Conservation (phyloP, 2,888 invertebrate species). For the Drosophila pseudotalamancana region DNA sequence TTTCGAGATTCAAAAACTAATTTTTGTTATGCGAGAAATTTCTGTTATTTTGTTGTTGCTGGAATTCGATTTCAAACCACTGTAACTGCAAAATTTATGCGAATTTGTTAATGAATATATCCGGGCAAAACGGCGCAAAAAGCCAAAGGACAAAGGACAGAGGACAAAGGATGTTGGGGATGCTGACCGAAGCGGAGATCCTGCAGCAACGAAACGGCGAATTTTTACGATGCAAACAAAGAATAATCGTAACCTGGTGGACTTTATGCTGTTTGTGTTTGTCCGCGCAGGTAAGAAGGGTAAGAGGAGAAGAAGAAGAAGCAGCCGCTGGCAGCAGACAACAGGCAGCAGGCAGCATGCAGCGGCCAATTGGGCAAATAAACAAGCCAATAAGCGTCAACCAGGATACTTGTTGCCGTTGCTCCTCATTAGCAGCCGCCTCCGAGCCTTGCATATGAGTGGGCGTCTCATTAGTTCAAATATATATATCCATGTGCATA, state of each 20-base stretch:
- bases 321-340: constrained; percentile 10
- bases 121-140: too few species aligned
- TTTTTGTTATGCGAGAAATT: too few species aligned
- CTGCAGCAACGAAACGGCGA: background rate
- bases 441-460: constrained; percentile 10
- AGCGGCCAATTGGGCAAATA: constrained; percentile 57
- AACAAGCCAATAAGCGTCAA: constrained; percentile 67
- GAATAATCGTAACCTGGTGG: constrained; percentile 57
- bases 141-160: background rate
- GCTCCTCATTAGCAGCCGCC: constrained; percentile 64
- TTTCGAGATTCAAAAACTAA: too few species aligned
- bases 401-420: constrained; percentile 63
- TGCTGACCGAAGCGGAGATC: background rate
- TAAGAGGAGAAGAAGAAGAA: too few species aligned
- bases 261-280: constrained; percentile 69
- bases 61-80: constrained; percentile 20
- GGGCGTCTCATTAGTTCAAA: constrained; percentile 70
- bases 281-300: constrained; percentile 48
- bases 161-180: background rate
- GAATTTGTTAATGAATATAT: constrained; percentile 43
- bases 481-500: too few species aligned
- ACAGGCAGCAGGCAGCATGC: background rate
- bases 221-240: constrained; percentile 69
- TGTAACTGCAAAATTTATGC: constrained; percentile 64
- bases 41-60: too few species aligned